Evolutionary conservation across 2,113 vertebrate species (phyloP), one percentile per base, ranked within the genome.

Genomic region (Xenopus laevis): DNA sequence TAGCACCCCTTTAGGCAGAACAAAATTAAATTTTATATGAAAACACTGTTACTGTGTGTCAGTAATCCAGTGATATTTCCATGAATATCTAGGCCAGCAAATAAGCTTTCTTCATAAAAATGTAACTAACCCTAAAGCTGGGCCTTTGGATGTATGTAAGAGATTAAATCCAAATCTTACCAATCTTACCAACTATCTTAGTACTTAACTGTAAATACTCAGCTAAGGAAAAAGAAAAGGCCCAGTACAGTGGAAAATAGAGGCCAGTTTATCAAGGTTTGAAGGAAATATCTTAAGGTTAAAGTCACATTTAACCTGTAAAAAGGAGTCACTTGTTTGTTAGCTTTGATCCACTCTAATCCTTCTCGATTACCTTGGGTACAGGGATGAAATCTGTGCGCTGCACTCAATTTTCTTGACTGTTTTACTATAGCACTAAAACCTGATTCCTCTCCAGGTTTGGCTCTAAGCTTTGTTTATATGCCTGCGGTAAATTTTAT

Each of bases 401-500:
- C 71, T 68, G 45, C 23, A 77, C 83, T 27, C 47, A 80, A 61
- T 78, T 86, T 79, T 52, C 71, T 80, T 83, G 68, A 45, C 68
- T 80, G 71, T 74, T 82, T 81, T 84, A 81, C 27, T 15, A 66
- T 74, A 81, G 79, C 74, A 79, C 79, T 85, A 79, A 83, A 86
- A 73, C 21, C 21, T 66, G 67, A 0, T 82, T 70, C 78, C 81
- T 79, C 63, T 81, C 74, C 52, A 68, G 63, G 63, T 87, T 84
- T 81, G 47, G 18, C 78, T 84, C 68, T 70, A 71, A 82, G 50
- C 65, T 81, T 62, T 83, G n/a, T 82, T 81, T 85, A 86, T 87
- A 86, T 83, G 62, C 77, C 81, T 80, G 59, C 81, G 80, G 60
- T 71, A 73, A 79, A 44, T 80, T 87, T 86, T 86, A 80, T 74